Evolutionary conservation across 2,113 vertebrate species (phyloP).

Genomic region (Irena cyanogastra): DNA sequence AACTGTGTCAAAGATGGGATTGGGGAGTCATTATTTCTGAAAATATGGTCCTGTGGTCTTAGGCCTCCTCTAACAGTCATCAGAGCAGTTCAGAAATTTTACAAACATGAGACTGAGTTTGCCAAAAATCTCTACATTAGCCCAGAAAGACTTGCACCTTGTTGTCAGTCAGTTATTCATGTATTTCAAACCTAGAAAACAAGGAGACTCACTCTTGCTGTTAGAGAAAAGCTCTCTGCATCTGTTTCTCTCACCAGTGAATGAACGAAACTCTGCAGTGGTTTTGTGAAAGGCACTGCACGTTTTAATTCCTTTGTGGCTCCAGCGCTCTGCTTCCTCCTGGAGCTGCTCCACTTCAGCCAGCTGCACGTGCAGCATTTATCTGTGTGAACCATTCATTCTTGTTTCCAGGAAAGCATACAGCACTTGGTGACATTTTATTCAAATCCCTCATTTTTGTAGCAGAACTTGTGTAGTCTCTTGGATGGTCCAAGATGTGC

Average conservation of each 20-base stretch:
- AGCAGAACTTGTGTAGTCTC: background rate
- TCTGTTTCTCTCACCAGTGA: background rate
- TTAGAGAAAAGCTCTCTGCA: background rate
- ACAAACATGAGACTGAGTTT: background rate
- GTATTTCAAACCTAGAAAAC: background rate
- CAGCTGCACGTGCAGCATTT: conserved; percentile 24
- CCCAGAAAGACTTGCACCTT: background rate
- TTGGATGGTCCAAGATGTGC: background rate
- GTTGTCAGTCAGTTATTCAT: background rate
- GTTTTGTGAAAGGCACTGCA: background rate
- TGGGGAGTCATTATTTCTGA: background rate
- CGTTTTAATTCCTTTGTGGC: background rate
- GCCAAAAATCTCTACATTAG: background rate
- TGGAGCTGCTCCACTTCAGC: conserved; percentile 15
- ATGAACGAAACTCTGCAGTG: background rate
- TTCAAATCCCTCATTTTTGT: background rate
- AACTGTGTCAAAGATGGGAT: background rate
- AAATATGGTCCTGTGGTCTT: background rate
- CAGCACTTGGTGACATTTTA: background rate
- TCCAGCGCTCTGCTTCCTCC: conserved; percentile 1
- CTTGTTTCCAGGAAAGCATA: background rate
- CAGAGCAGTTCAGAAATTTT: background rate
- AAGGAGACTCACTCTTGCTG: background rate
- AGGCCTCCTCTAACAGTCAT: background rate
- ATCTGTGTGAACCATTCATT: background rate